Base-by-base conservation (phyloP, 1,140 invertebrate genomes). In the Achroia grisella region DNA sequence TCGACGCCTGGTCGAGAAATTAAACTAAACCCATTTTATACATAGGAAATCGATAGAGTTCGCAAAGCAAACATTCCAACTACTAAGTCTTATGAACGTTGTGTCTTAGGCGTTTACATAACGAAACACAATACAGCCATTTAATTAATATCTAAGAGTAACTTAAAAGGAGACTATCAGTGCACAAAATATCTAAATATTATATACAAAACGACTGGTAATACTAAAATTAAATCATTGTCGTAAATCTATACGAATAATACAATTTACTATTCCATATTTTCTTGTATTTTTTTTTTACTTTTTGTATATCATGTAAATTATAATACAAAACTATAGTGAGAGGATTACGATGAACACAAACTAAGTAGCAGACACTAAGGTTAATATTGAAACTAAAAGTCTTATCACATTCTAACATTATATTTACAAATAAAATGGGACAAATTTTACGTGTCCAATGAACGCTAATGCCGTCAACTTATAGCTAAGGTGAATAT, bases 121-220 rank as follows among this genome's bases (percentile, higher is more conserved):
- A 48, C 46, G 46, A 65, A 40, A 70, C 65, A 58, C 44, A 44
- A 73, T 73, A 83, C 76, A 80, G 76, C 74, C 72, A 74, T 77
- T 65, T 69, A 36, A 67, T 68, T 64, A 64, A 60, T 48, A 63
- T 17, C 68, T 75, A 73, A 64, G 40, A 63, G 50, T 73, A 79
- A 77, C 75, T 77, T 79, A 80, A 74, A 69, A 56, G 58, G 6
- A 51, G 54, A 72, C 63, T 71, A 77, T 79, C 74, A 83, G 76
- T 83, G 76, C 76, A 75, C 59, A 63, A 64, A 76, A 61, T 75
- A 71, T 34, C 58, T 72, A 68, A n/a, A 52, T 79, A 83, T 77
- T 79, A 83, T 77, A 49, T 83, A 83, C 74, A 80, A 41, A 56
- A 71, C 60, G 53, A 75, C 58, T 71, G 62, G 55, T 71, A 74